Evolutionary conservation across 2,797 vertebrate genomes (phyloP).

Genomic region (Chelidonichthys spinosus): DNA sequence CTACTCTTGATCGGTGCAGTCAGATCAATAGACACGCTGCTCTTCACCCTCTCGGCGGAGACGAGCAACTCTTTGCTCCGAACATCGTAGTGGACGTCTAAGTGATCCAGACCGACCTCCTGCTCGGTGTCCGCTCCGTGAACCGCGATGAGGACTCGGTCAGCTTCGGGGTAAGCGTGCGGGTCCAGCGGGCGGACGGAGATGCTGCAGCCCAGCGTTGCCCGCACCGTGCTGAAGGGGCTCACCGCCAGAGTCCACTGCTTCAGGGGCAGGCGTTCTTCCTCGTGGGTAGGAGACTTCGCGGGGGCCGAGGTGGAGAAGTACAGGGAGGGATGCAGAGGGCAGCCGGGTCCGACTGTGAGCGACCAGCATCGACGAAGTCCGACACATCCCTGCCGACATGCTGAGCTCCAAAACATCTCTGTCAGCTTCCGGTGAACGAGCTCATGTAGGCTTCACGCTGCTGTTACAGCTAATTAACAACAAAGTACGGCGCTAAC

Average conservation of each 20-base stretch:
- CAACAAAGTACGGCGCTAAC: background rate
- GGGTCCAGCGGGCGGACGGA: constrained; percentile 87
- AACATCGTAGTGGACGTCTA: constrained; percentile 86
- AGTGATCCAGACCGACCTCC: constrained; percentile 56
- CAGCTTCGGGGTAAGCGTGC: constrained; percentile 82
- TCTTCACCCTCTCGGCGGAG: constrained; percentile 64
- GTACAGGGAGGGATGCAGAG: constrained; percentile 15
- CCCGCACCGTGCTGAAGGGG: constrained; percentile 86
- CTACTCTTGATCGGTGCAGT: constrained; percentile 88
- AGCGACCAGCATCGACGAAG: constrained; percentile 48
- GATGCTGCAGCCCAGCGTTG: constrained; percentile 86
- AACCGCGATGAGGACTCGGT: constrained; percentile 86
- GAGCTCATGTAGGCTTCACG: background rate
- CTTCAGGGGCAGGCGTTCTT: constrained; percentile 60
- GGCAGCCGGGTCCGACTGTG: constrained; percentile 11
- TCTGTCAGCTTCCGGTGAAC: background rate
- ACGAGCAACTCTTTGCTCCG: constrained; percentile 82
- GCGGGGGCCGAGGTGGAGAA: constrained; percentile 32
- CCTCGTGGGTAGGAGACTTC: background rate
- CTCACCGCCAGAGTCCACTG: constrained; percentile 86
- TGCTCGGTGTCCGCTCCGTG: constrained; percentile 63
- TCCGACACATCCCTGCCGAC: constrained; percentile 34
- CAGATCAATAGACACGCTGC: constrained; percentile 83
- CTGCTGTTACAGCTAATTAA: background rate
- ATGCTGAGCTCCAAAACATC: constrained; percentile 59